Evolutionary conservation across 1,140 invertebrate species (phyloP), one percentile per base, ranked within the genome.

Genomic region (Brachionus sp.): DNA sequence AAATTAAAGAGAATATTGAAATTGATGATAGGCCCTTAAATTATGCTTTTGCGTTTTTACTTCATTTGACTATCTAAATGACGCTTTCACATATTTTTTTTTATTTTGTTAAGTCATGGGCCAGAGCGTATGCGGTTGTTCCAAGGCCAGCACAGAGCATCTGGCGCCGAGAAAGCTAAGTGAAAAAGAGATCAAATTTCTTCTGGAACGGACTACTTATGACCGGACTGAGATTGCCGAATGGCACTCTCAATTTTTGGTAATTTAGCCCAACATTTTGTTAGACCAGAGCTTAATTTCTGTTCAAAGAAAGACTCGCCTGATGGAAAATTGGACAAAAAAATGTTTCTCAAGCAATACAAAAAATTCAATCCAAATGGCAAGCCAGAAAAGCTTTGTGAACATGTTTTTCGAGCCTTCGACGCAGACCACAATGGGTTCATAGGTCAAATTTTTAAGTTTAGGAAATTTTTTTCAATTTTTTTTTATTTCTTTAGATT

Each of bases 341-440:
- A 84, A 66, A 46, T n/a, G 35, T 77, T 84, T 57, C 39, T 42
- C 16, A 53, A 77, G 16, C 19, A 50, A 13, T 77, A 77, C 16
- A 39, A 66, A 50, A 33, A 62, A 77, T 33, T 75, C 25, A 77
- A 62, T 57, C 68, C 83, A 16, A n/a, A 33, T 42, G 19, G 23
- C 6, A 53, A 77, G 42, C 33, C 50, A 5, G 70, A 77, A 29
- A 77, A 84, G 23, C 25, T 84, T 39, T 62, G 46, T 33, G 42
- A 64, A n/a, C 53, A 77, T 13, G 75, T 84, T 2, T 84, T 84
- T 37, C n/a, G 75, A 77, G 39, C 70, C 5, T 84, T 84, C 25
- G 83, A 84, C 25, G 13, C 37, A 1, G 75, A 84, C 66, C 10
- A 39, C 12, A 50, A 62, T 66, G 83, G 83, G 12, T 62, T 35